phyloP scores from a whole-genome alignment of 2,113 vertebrate species.

The Dasyprocta punctata region DNA sequence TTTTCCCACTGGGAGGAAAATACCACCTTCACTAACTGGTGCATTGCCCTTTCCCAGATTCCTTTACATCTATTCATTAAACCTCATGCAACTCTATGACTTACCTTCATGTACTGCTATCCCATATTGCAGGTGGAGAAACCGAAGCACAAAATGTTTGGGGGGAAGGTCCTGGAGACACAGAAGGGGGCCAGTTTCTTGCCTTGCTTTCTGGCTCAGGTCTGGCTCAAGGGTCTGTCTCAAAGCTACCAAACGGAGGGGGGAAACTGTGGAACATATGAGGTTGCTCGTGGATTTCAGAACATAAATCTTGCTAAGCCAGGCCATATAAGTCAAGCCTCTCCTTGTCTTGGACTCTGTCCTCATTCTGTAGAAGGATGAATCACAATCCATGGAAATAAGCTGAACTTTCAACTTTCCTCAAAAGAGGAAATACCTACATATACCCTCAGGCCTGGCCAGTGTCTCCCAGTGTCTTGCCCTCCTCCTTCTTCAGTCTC shows the following conservation, averaged over 20 bases:
- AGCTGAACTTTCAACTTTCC: not conserved
- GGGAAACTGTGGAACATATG: not conserved
- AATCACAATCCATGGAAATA: not conserved
- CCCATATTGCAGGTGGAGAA: not conserved
- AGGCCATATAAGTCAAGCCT: not conserved
- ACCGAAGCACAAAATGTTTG: not conserved
- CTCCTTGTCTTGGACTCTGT: not conserved
- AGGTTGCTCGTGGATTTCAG: not conserved
- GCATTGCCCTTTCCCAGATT: not conserved
- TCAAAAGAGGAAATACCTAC: not conserved
- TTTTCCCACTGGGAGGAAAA: not conserved
- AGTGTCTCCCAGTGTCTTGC: no score
- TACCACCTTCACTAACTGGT: not conserved
- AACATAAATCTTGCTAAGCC: not conserved
- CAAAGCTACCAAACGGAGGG: not conserved
- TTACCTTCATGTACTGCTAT: not conserved
- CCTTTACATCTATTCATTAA: not conserved
- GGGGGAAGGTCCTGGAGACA: not conserved
- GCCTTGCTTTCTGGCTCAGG: not conserved
- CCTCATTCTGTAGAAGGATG: not conserved
- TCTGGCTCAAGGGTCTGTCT: not conserved
- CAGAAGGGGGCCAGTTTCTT: not conserved
- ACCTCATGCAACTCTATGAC: not conserved
- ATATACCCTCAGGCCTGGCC: rapidly evolving
- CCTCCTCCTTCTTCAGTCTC: not conserved